A percentile compares a stretch with the other conserved stretches of the same genome.
phyloP scores from a whole-genome alignment of 2,113 vertebrate genomes.

The Cinclus cinclus region DNA sequence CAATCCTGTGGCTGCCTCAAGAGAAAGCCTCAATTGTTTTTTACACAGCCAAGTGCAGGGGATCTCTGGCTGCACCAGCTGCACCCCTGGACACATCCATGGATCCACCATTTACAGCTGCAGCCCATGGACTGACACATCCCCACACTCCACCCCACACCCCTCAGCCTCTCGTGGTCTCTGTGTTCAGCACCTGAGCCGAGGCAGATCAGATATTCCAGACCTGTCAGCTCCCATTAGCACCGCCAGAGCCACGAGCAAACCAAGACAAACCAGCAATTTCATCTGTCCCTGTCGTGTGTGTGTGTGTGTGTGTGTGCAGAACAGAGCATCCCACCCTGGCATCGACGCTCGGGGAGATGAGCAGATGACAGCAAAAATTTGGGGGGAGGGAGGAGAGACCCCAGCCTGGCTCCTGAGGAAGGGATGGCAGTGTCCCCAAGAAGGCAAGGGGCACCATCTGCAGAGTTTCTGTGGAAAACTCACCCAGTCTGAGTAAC shows the following conservation, averaged over 20 bases:
- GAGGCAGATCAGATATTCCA: slow-evolving; percentile 47
- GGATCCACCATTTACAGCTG: background rate
- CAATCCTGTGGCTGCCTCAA: background rate
- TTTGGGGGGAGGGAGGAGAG: background rate
- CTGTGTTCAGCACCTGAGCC: slow-evolving; percentile 8
- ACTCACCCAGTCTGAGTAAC: background rate
- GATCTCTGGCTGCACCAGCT: background rate
- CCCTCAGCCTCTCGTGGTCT: background rate
- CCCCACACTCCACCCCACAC: background rate
- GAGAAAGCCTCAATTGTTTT: background rate
- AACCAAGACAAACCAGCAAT: slow-evolving; percentile 27
- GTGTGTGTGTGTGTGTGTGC: background rate
- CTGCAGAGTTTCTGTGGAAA: background rate
- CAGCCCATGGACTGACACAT: background rate
- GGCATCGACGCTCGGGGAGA: background rate
- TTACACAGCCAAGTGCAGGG: fast-evolving
- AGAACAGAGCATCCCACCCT: background rate
- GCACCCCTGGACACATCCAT: background rate
- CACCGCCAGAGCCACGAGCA: background rate
- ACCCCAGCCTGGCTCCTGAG: background rate
- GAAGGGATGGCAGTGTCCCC: slow-evolving; percentile 10
- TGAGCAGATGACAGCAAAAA: background rate
- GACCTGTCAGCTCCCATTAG: slow-evolving; percentile 67
- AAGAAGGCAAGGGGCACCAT: background rate
- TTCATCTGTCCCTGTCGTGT: background rate